Evolutionary conservation across 2,113 vertebrate genomes (phyloP).

Genomic region (Plecotus auritus): DNA sequence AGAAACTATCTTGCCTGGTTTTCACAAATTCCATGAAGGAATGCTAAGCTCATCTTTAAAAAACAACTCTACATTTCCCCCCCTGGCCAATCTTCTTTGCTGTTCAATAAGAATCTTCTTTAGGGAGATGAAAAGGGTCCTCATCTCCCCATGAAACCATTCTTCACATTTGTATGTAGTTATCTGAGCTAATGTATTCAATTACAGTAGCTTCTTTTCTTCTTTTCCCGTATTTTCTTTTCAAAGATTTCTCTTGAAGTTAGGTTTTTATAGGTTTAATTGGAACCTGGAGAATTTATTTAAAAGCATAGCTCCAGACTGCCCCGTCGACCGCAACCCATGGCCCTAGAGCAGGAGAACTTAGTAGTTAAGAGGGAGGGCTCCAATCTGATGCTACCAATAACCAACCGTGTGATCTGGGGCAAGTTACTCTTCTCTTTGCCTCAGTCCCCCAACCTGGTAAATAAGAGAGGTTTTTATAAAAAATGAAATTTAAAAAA

Average conservation of each 20-base stretch:
- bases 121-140: not conserved
- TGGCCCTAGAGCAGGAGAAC: not conserved
- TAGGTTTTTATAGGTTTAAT: not conserved
- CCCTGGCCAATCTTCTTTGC: not conserved
- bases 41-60: not conserved
- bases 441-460: not conserved
- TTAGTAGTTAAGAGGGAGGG: not conserved
- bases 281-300: not conserved
- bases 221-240: not conserved
- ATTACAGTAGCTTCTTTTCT: not conserved
- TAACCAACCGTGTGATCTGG: not conserved
- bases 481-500: no score
- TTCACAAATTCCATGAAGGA: not conserved
- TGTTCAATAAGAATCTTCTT: not conserved
- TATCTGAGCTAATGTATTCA: not conserved
- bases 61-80: not conserved
- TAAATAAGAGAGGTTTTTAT: not conserved
- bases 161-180: not conserved
- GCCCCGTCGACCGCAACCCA: fast-evolving
- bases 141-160: not conserved
- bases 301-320: not conserved
- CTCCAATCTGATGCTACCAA: not conserved
- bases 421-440: not conserved
- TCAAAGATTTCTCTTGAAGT: not conserved
- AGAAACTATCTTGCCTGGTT: not conserved